phyloP scores from a whole-genome alignment of 1,140 invertebrate genomes.

The Chironomus striatipennis region DNA sequence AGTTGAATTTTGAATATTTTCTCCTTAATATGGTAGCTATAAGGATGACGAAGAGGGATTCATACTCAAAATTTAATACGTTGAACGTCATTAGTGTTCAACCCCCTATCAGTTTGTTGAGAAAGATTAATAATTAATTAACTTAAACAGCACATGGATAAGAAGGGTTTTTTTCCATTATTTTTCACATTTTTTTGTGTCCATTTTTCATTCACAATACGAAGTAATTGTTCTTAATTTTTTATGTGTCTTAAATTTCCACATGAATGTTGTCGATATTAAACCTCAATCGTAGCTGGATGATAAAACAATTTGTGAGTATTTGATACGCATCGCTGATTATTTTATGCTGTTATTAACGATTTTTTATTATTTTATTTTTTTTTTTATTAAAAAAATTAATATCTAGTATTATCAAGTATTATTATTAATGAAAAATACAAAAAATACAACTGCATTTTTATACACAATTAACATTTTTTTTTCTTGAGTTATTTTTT shows the following conservation, averaged over 20 bases:
- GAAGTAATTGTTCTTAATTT: neutral
- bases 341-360: neutral
- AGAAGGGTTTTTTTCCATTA: neutral
- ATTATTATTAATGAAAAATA: slow-evolving; percentile 2
- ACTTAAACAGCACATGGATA: slow-evolving; percentile 8
- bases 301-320: neutral
- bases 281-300: neutral
- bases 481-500: neutral
- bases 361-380: slow-evolving; percentile 1
- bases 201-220: neutral
- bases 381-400: neutral
- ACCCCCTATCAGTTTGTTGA: too few relatives aligned
- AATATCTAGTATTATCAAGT: neutral
- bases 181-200: neutral
- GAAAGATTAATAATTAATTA: neutral
- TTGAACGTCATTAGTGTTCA: too few relatives aligned
- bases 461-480: slow-evolving; percentile 2
- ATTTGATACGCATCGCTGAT: neutral
- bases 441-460: slow-evolving; percentile 14
- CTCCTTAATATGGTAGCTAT: too few relatives aligned
- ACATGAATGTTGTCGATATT: neutral
- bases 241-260: neutral
- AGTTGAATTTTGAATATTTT: too few relatives aligned
- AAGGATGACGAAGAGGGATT: too few relatives aligned
- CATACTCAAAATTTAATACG: too few relatives aligned